Conservation (phyloP, 2,797 vertebrate genomes). For the Novumbra hubbsi region DNA sequence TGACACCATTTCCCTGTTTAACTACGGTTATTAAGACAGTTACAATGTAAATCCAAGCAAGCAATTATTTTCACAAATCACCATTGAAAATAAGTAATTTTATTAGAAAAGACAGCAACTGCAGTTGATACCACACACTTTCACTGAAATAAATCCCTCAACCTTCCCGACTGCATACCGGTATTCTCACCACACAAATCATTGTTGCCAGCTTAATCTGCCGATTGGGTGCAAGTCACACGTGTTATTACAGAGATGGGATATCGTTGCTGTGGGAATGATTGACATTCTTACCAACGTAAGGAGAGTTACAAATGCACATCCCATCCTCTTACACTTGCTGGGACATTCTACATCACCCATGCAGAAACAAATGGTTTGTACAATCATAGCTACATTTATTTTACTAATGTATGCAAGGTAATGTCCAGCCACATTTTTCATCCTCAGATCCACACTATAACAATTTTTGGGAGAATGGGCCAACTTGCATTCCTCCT, state of each 20-base stretch:
- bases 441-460: neutral
- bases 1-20: no score
- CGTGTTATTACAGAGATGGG: slow-evolving; percentile 17
- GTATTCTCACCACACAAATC: neutral
- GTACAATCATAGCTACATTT: neutral
- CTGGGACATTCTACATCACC: neutral
- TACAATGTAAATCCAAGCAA: neutral
- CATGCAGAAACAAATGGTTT: neutral
- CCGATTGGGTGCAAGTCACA: neutral
- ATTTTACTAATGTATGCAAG: neutral
- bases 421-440: neutral
- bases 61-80: neutral
- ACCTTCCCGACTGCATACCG: neutral
- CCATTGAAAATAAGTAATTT: slow-evolving; percentile 42
- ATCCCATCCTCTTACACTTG: neutral
- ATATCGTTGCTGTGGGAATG: slow-evolving; percentile 9
- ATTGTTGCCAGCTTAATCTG: neutral
- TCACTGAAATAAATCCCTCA: slow-evolving; percentile 21
- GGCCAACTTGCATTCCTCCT: neutral
- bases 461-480: neutral
- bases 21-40: no score
- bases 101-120: slow-evolving; percentile 60
- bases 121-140: slow-evolving; percentile 24
- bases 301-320: slow-evolving; percentile 1
- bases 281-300: neutral